Base-by-base conservation (phyloP, 2,888 invertebrate genomes). In the Andrena hattorfiana region DNA sequence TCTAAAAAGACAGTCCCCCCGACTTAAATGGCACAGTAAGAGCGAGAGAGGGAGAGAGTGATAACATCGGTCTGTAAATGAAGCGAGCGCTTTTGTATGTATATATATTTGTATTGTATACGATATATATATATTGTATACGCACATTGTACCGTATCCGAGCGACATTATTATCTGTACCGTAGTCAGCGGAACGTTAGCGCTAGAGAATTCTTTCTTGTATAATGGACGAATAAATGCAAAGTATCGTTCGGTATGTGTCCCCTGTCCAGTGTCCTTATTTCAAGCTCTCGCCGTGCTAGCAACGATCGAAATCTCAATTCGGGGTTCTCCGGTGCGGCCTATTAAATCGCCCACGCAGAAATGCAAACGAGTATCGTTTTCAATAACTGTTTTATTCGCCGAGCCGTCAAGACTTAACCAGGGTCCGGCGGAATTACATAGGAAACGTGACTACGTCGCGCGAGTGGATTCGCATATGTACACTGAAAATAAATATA, bases 221-320 rank as follows among this genome's bases (percentile, higher is more conserved):
- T 92, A 92, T 90, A 87, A 91, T 91, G 90, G 91, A 92, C 90
- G 90, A 92, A 92, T 91, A 91, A 92, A 92, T 89, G 88, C 88
- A 91, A 91, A 89, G 89, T 92, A 90, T 92, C 90, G 92, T 93
- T 93, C 91, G 89, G 85, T 92, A 92, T 51, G 48, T 30, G 20
- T 42, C 83, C 73, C 68, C 77, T 72, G 62, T 49, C 60, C 64
- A 26, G 49, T 23, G 0, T 62, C 48, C 35, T 76, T 66, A n/a
- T 49, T 23, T 28, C 48, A 2, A 20, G 3, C 20, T 30, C n/a
- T 30, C n/a, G 5, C 16, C 26, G 16, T 0, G 13, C 10, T 13
- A 56, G 23, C 54, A 42, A 42, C 16, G 42, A 42, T 42, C 42
- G 42, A 42, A 42, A 16, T 42, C 42, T 16, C 16, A 42, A 8